These are phyloP conservation scores for Panthera uncia DNA, from an alignment of 2,113 vertebrate genomes.

Conservation along the genomic window DNA sequence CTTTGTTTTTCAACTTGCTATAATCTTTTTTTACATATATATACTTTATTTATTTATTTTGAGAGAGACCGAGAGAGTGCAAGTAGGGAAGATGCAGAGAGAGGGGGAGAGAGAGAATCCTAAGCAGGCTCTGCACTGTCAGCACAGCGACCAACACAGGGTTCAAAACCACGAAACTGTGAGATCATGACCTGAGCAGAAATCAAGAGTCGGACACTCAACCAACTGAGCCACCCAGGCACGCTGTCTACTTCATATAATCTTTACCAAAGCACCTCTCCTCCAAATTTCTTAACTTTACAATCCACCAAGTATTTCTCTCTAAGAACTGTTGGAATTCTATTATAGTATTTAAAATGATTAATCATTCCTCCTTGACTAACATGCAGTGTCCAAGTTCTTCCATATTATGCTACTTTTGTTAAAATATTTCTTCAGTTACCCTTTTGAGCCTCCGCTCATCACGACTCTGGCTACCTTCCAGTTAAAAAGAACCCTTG, in stretches of 20 bases:
- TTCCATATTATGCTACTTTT: not conserved
- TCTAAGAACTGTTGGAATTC: not conserved
- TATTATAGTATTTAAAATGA: not conserved
- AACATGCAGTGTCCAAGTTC: not conserved
- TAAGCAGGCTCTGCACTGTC: too few species aligned
- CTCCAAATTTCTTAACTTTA: not conserved
- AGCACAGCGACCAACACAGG: too few species aligned
- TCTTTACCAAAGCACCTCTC: not conserved
- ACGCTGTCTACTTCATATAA: not conserved
- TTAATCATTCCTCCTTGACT: not conserved
- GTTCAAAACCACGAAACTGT: too few species aligned
- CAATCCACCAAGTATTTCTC: not conserved
- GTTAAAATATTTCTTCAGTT: not conserved
- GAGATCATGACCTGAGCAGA: too few species aligned
- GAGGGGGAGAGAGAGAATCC: too few species aligned
- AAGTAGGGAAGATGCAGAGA: too few species aligned
- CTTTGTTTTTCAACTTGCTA: not conserved
- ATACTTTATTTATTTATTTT: too few species aligned
- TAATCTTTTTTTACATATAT: not conserved
- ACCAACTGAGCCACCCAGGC: too few species aligned
- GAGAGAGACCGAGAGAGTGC: too few species aligned
- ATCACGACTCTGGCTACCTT: not conserved
- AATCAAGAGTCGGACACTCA: too few species aligned
- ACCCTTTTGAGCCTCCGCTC: not conserved
- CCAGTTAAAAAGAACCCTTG: not conserved